Conservation (phyloP, 2,888 invertebrate species). For the Apodemia zela region DNA sequence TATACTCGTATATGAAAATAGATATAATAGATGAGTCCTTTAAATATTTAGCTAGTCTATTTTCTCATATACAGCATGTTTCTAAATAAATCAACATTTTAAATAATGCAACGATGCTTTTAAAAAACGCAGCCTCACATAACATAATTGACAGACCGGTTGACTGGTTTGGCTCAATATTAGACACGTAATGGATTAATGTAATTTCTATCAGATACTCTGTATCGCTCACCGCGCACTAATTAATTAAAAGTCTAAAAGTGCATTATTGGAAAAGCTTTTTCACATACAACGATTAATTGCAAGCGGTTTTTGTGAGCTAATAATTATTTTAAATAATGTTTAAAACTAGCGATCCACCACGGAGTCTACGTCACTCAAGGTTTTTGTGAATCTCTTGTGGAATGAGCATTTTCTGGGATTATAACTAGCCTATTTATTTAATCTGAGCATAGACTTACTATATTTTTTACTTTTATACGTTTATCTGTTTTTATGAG, state of each 20-base stretch:
- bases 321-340: not conserved
- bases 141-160: constrained; percentile 28
- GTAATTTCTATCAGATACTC: constrained; percentile 22
- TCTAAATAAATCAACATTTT: constrained; percentile 5
- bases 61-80: not conserved
- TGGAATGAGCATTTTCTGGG: too few relatives aligned
- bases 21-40: not conserved
- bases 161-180: constrained; percentile 21
- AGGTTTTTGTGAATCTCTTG: not conserved
- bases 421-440: too few relatives aligned
- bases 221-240: constrained; percentile 8
- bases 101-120: not conserved
- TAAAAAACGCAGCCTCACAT: constrained; percentile 2
- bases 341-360: not conserved
- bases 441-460: too few relatives aligned
- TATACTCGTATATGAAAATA: too few relatives aligned
- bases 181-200: constrained; percentile 23
- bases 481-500: too few relatives aligned
- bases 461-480: too few relatives aligned
- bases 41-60: not conserved
- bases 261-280: constrained; percentile 9
- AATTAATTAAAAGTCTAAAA: constrained; percentile 15
- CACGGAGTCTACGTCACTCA: not conserved
- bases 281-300: not conserved
- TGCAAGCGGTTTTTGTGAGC: not conserved